phyloP scores from a whole-genome alignment of 2,797 vertebrate genomes.

The Neoniphon sammara region DNA sequence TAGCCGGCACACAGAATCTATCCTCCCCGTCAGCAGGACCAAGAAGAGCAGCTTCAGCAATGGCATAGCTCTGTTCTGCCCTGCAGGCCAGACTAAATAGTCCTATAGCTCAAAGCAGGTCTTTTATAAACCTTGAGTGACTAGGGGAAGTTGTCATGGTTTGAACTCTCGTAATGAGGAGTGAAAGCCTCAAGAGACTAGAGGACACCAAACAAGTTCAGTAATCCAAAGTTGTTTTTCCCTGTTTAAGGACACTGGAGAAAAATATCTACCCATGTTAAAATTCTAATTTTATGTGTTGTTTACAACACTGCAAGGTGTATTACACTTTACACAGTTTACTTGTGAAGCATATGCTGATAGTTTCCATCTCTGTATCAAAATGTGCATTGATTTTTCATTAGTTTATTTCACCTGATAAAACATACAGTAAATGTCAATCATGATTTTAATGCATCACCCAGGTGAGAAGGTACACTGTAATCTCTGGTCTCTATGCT shows the following conservation, averaged over 20 bases:
- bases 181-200: constrained; percentile 51
- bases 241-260: background rate
- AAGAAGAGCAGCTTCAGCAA: constrained; percentile 62
- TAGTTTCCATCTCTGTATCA: too few relatives aligned
- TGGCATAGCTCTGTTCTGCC: constrained; percentile 63
- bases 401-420: too few relatives aligned
- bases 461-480: too few relatives aligned
- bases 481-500: too few relatives aligned
- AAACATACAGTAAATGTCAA: too few relatives aligned
- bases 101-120: background rate
- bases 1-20: constrained; percentile 66
- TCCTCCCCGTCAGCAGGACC: constrained; percentile 54
- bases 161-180: constrained; percentile 13
- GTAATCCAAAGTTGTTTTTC: constrained; percentile 15
- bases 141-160: constrained; percentile 36
- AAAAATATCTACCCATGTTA: too few relatives aligned
- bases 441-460: too few relatives aligned
- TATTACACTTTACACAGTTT: background rate
- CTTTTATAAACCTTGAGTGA: constrained; percentile 62
- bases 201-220: constrained; percentile 38
- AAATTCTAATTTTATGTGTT: too few relatives aligned
- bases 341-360: too few relatives aligned
- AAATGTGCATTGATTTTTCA: too few relatives aligned
- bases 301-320: background rate
- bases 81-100: constrained; percentile 18